Base-by-base conservation (phyloP, 2,113 vertebrate species). In the Leptodactylus fuscus region DNA sequence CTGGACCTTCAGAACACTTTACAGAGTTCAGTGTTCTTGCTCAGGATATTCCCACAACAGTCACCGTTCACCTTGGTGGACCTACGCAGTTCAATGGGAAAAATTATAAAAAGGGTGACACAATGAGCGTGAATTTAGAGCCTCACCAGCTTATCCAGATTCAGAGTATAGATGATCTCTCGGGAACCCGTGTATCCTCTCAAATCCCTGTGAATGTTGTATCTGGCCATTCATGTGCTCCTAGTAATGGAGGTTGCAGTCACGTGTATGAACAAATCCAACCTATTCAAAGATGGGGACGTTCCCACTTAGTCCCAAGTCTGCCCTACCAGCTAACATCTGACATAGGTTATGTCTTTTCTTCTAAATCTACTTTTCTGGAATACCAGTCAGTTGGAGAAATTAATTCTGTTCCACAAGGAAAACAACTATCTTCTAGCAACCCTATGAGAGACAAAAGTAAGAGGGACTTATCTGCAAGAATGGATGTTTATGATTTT, bases 231-330 rank as follows among this genome's bases (percentile, higher is more conserved):
- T 91, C 80, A 0, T 96, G 95, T 24, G 87, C 87, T 0, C 89
- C 87, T 88, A 24, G 27, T 0, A 86, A 88, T 18, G 27, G 84
- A 0, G 88, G 65, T 1, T 94, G 89, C 13, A 93, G 95, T 80
- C 90, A 93, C 0, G 92, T 94, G 8, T 93, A 90, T 1, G 95
- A 96, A 81, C 94, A 96, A 82, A 91, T 95, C 1, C 86, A 91
- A n/a, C 94, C 93, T 0, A 60, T 92, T 0, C 51, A 7, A 2
- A 55, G 1, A 0, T 96, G 95, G 95, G 94, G 93, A 18, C 87
- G 32, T 0, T 85, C 22, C n/a, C 95, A 92, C 2, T 0, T 94
- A 0, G 81, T 95, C 2, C 89, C 93, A 0, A 89, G 93, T 3
- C 74, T 88, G 65, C 85, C 22, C 0, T 53, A 88, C n/a, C 92